These are phyloP conservation scores for Heterotis niloticus DNA, from an alignment of 2,113 vertebrate genomes.

Conservation along the genomic window DNA sequence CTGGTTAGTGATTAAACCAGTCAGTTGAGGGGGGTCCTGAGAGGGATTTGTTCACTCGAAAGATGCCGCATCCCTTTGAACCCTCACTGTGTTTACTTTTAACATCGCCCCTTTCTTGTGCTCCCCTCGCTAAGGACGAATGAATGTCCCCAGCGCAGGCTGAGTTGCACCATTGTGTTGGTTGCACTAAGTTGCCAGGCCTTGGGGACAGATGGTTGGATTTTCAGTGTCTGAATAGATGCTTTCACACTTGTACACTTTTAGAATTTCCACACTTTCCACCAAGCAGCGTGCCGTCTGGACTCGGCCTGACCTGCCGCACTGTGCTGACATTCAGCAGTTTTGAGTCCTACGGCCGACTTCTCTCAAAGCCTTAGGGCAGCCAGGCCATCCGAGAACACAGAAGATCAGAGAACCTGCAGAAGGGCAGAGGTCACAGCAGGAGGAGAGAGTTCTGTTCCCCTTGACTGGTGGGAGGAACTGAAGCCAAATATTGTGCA, in stretches of 20 bases:
- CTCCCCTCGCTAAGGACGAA: background rate
- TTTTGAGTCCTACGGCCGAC: background rate
- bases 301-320: background rate
- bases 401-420: slow-evolving; percentile 4
- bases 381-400: background rate
- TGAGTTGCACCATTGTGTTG: background rate
- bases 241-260: background rate
- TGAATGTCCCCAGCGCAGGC: background rate
- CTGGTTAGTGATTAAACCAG: background rate
- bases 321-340: slow-evolving; percentile 16
- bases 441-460: too few species aligned
- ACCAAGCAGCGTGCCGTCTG: background rate
- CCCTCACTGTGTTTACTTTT: slow-evolving; percentile 22
- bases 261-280: background rate
- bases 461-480: too few species aligned
- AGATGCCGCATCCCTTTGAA: slow-evolving; percentile 14
- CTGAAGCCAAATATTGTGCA: too few species aligned
- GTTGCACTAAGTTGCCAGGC: slow-evolving; percentile 5
- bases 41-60: background rate
- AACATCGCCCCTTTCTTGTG: slow-evolving; percentile 7
- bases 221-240: slow-evolving; percentile 18
- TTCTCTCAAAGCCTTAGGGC: background rate
- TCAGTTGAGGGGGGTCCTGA: background rate
- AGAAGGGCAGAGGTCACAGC: background rate
- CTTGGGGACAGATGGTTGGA: slow-evolving; percentile 22